phyloP scores from a whole-genome alignment of 2,797 vertebrate species.

The Champsocephalus esox region DNA sequence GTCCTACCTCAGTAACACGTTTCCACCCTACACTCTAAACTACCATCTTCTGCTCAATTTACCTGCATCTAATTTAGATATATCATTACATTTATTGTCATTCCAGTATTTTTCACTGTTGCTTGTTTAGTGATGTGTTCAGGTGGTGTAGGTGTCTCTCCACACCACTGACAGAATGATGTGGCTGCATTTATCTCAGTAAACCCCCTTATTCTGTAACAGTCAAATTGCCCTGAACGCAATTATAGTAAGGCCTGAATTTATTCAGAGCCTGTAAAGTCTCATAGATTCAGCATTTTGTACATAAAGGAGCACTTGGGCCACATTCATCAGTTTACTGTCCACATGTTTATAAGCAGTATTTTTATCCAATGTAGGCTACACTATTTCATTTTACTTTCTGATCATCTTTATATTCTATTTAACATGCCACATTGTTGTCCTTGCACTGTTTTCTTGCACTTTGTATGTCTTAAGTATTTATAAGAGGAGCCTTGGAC shows the following conservation, averaged over 20 bases:
- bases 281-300: neutral
- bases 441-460: too few relatives aligned
- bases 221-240: slow-evolving; percentile 41
- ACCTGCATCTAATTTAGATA: slow-evolving; percentile 8
- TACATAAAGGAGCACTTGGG: neutral
- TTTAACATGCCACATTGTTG: too few relatives aligned
- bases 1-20: slow-evolving; percentile 9
- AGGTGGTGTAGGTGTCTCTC: neutral
- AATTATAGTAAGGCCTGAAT: slow-evolving; percentile 12
- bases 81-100: neutral
- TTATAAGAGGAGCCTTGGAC: too few relatives aligned
- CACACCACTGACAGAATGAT: slow-evolving; percentile 2
- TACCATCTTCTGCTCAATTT: slow-evolving; percentile 8
- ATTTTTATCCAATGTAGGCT: too few relatives aligned
- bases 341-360: too few relatives aligned
- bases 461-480: too few relatives aligned
- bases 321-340: neutral
- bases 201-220: slow-evolving; percentile 32
- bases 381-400: too few relatives aligned
- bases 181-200: slow-evolving; percentile 21
- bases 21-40: slow-evolving; percentile 14
- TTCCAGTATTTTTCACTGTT: neutral
- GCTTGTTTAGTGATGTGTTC: slow-evolving; percentile 1
- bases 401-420: too few relatives aligned
- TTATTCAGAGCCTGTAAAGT: slow-evolving; percentile 2